phyloP scores from a whole-genome alignment of 2,888 invertebrate species.

The Yponomeuta sedellus region DNA sequence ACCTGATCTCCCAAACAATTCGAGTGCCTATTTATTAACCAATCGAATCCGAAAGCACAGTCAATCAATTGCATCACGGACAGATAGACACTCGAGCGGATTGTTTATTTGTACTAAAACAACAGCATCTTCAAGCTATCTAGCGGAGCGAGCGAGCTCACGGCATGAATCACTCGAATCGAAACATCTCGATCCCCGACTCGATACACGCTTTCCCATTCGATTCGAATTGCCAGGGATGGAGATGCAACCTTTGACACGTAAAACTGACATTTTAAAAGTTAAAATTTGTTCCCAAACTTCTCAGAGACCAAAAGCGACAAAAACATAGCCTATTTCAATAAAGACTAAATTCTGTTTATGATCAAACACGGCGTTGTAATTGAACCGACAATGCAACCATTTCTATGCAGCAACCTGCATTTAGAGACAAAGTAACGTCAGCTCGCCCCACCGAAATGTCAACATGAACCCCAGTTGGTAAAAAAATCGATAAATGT shows the following conservation, averaged over 20 bases:
- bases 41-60: slow-evolving; percentile 5
- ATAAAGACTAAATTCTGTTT: too few species aligned
- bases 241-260: neutral
- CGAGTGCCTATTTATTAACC: slow-evolving; percentile 8
- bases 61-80: slow-evolving; percentile 16
- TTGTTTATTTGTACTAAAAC: slow-evolving; percentile 43
- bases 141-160: slow-evolving; percentile 29
- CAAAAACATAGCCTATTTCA: too few species aligned
- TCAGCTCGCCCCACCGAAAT: neutral
- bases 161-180: slow-evolving; percentile 40
- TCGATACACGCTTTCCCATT: slow-evolving; percentile 37
- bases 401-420: neutral
- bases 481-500: slow-evolving; percentile 7
- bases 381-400: neutral
- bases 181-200: slow-evolving; percentile 28
- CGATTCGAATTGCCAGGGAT: slow-evolving; percentile 31
- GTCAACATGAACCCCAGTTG: slow-evolving; percentile 1
- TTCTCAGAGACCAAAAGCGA: too few species aligned
- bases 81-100: slow-evolving; percentile 20
- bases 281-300: too few species aligned
- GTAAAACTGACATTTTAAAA: neutral
- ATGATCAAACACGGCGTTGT: too few species aligned
- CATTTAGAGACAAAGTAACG: neutral
- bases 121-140: slow-evolving; percentile 18
- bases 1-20: slow-evolving; percentile 8